These are phyloP conservation scores for Lagopus leucura DNA, from an alignment of 2,113 vertebrate species.

Conservation along the genomic window DNA sequence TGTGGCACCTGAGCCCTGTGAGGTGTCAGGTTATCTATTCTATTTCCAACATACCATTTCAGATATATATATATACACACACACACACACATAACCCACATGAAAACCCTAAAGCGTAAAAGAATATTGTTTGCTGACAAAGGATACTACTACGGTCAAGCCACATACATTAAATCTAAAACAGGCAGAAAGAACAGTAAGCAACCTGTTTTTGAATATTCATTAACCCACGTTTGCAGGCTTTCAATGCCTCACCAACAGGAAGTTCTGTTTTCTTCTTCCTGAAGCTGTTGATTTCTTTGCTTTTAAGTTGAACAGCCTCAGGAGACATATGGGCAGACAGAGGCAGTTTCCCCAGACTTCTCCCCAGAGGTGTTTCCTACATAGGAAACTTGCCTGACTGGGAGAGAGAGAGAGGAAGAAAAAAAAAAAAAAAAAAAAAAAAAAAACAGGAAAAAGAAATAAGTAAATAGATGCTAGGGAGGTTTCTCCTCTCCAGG, in stretches of 20 bases:
- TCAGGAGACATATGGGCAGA: background rate
- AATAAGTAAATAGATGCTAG: background rate
- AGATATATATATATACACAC: background rate
- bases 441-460: no score
- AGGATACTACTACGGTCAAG: background rate
- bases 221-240: background rate
- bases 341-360: background rate
- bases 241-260: background rate
- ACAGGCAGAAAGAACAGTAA: background rate
- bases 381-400: background rate
- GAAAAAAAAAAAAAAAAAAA: no score
- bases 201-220: background rate
- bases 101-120: background rate
- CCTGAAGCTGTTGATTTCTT: background rate
- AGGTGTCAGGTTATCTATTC: background rate
- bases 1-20: background rate
- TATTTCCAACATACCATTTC: background rate
- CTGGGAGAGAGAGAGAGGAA: background rate
- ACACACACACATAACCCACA: no score
- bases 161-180: background rate
- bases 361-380: background rate
- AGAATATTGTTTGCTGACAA: background rate
- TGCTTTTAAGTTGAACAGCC: background rate
- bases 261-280: background rate
- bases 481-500: background rate